Evolutionary conservation across 64 coral and sea anemone genomes (phyloP).

Genomic region (Montipora efflorescens): DNA sequence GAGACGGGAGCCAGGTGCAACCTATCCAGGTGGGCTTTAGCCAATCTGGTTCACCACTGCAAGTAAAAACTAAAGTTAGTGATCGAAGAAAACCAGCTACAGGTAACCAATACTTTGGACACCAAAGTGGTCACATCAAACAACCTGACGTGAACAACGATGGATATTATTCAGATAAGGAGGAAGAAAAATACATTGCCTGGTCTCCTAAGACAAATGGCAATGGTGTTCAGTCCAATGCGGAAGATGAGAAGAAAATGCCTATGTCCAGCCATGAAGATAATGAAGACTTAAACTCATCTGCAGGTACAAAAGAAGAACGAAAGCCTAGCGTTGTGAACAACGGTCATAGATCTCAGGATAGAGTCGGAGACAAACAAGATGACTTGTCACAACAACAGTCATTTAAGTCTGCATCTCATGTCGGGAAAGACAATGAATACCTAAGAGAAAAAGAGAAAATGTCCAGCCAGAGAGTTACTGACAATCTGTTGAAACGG

Average conservation of each 20-base stretch:
- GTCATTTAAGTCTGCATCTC: neutral
- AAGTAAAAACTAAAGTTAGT: neutral
- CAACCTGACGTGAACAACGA: neutral
- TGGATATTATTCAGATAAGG: neutral
- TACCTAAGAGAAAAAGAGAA: neutral
- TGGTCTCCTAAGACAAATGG: neutral
- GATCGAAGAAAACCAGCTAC: neutral
- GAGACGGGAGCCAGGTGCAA: neutral
- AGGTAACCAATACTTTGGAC: neutral
- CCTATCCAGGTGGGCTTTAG: neutral
- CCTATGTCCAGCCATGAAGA: neutral
- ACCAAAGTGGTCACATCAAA: neutral
- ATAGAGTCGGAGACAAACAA: neutral
- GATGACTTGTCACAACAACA: neutral
- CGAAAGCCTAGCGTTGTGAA: neutral
- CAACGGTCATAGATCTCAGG: neutral
- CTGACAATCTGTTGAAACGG: neutral
- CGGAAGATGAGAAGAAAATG: neutral
- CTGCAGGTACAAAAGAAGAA: neutral
- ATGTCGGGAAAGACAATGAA: neutral
- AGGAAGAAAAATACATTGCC: neutral
- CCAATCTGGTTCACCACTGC: neutral
- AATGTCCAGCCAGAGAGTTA: neutral
- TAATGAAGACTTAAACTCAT: neutral
- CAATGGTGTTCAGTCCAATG: neutral